phyloP scores from a whole-genome alignment of 2,888 invertebrate genomes.

The Biston stratarius region DNA sequence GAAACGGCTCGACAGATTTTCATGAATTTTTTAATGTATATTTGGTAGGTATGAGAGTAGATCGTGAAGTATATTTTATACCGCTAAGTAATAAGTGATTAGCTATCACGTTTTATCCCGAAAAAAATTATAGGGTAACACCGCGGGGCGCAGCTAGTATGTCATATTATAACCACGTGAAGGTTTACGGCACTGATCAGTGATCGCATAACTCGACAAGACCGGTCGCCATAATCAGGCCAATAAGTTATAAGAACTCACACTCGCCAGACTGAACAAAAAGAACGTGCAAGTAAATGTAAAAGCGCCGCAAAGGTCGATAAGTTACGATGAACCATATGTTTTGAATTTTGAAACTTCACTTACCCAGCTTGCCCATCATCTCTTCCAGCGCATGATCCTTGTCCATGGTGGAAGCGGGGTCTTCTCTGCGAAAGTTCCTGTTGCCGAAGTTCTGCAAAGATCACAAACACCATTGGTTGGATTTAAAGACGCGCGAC shows the following conservation, averaged over 20 bases:
- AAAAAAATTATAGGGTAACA: too few relatives aligned
- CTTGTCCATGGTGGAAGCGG: constrained; percentile 83
- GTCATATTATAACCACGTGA: constrained; percentile 44
- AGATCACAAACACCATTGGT: constrained; percentile 75
- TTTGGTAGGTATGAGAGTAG: too few relatives aligned
- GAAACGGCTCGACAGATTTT: too few relatives aligned
- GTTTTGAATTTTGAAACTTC: constrained; percentile 48
- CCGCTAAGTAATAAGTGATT: too few relatives aligned
- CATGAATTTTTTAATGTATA: too few relatives aligned
- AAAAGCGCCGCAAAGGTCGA: constrained; percentile 50
- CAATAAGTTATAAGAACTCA: constrained; percentile 48
- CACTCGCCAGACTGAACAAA: constrained; percentile 45
- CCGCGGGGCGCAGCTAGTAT: too few relatives aligned
- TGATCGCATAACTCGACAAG: constrained; percentile 56
- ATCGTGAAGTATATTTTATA: too few relatives aligned
- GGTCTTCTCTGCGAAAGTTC: constrained; percentile 44
- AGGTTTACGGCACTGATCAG: constrained; percentile 52
- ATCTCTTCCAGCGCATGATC: constrained; percentile 88
- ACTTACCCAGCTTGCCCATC: constrained; percentile 89
- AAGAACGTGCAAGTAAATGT: constrained; percentile 49
- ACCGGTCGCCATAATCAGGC: constrained; percentile 55
- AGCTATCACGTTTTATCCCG: too few relatives aligned
- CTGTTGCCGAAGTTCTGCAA: constrained; percentile 62
- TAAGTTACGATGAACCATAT: constrained; percentile 57
- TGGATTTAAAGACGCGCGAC: constrained; percentile 48